phyloP scores from a whole-genome alignment of 2,797 vertebrate genomes.

The Thaleichthys pacificus region DNA sequence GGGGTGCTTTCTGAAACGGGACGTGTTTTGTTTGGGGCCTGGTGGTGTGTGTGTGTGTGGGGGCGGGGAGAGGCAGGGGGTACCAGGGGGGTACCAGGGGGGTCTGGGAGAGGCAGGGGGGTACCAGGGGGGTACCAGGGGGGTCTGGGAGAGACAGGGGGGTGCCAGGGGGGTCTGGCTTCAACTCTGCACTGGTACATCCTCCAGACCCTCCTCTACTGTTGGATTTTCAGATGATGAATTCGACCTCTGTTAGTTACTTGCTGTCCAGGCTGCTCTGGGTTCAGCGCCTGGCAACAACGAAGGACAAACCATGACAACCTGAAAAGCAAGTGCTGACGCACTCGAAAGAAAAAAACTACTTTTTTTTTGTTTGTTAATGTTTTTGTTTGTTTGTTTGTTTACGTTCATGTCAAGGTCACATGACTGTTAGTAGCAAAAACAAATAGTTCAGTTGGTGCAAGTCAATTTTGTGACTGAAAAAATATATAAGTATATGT shows the following conservation, averaged over 20 bases:
- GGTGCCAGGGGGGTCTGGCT: constrained; percentile 48
- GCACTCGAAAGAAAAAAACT: constrained; percentile 50
- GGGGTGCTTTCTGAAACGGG: constrained; percentile 68
- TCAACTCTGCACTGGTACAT: constrained; percentile 76
- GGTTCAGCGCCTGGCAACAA: constrained; percentile 49
- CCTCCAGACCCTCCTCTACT: constrained; percentile 78
- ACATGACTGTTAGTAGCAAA: constrained; percentile 80
- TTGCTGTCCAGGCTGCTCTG: constrained; percentile 45
- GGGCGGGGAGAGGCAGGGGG: no score
- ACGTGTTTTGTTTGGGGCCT: background rate
- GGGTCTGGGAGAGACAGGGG: constrained; percentile 7
- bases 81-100: no score
- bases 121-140: no score
- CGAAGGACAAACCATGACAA: constrained; percentile 60
- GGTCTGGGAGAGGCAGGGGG: no score
- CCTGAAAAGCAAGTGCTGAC: constrained; percentile 27
- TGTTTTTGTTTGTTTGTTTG: constrained; percentile 60
- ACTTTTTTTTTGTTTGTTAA: constrained; percentile 20
- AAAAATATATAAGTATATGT: constrained; percentile 63
- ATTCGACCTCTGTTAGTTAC: constrained; percentile 49
- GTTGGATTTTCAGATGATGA: constrained; percentile 52
- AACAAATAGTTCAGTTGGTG: constrained; percentile 72
- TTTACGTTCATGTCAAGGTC: constrained; percentile 80
- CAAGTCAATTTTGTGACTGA: constrained; percentile 65
- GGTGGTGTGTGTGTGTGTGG: no score